Evolutionary conservation across 2,888 invertebrate genomes (phyloP).

Genomic region (Bembecia ichneumoniformis): DNA sequence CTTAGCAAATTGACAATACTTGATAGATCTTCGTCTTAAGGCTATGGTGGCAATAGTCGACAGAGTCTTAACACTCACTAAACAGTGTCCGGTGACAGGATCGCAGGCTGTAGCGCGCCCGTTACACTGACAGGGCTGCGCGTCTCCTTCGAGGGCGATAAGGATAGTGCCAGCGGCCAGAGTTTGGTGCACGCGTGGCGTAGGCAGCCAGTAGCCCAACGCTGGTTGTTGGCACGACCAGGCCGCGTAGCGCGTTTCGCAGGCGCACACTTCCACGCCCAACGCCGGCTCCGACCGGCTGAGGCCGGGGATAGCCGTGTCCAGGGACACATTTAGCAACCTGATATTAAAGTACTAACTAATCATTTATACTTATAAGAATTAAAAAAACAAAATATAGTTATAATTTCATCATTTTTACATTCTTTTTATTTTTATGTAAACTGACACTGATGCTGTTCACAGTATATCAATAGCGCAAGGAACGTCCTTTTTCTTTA

Average conservation of each 20-base stretch:
- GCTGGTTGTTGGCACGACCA: constrained; percentile 93
- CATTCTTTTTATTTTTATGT: too few species aligned
- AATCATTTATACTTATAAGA: too few species aligned
- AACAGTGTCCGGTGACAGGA: constrained; percentile 86
- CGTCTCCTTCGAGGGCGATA: constrained; percentile 84
- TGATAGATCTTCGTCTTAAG: background rate
- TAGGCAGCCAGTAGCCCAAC: constrained; percentile 83
- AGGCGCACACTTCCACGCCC: constrained; percentile 89
- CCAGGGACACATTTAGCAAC: constrained; percentile 84
- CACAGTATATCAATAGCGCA: too few species aligned
- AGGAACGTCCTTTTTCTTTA: background rate
- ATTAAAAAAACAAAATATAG: too few species aligned
- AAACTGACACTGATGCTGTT: too few species aligned
- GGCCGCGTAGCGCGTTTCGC: constrained; percentile 85
- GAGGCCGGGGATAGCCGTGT: constrained; percentile 81
- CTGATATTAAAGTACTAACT: too few species aligned
- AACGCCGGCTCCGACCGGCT: constrained; percentile 79
- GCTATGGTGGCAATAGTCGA: too few species aligned
- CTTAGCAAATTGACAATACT: too few species aligned
- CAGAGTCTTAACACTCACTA: constrained; percentile 67
- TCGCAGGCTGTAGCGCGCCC: constrained; percentile 84
- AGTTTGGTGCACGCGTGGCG: constrained; percentile 45
- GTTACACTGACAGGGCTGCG: constrained; percentile 86
- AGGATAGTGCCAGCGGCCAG: constrained; percentile 77
- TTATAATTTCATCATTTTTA: too few species aligned